Conservation (phyloP, 2,888 invertebrate species). For the Leptinotarsa tumamoca region DNA sequence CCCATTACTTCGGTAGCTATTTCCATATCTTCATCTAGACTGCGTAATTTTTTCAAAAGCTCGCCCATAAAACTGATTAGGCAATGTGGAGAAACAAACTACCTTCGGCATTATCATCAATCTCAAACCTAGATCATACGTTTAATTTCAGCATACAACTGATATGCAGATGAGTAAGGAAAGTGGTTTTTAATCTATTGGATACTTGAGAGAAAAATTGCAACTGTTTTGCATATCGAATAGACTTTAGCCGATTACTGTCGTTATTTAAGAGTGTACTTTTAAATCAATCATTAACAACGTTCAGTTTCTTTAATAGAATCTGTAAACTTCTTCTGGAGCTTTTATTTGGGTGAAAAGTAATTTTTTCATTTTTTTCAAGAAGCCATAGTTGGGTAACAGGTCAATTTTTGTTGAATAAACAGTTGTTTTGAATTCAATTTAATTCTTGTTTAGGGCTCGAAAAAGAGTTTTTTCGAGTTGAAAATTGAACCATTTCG, state of each 20-base stretch:
- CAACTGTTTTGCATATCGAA: constrained; percentile 18
- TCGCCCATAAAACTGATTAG: constrained; percentile 16
- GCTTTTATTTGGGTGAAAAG: background rate
- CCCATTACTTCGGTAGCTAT: background rate
- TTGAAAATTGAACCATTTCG: too few species aligned
- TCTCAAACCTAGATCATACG: constrained; percentile 22
- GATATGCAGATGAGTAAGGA: constrained; percentile 21
- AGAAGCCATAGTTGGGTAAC: too few species aligned
- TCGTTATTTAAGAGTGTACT: background rate
- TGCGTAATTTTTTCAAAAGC: background rate
- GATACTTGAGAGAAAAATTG: constrained; percentile 3
- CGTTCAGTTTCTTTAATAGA: background rate
- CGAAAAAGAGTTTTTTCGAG: too few species aligned
- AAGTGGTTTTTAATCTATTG: constrained; percentile 20
- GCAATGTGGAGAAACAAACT: constrained; percentile 15
- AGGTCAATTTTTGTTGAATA: too few species aligned
- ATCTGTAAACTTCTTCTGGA: background rate
- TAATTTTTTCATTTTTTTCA: too few species aligned
- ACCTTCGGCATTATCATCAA: constrained; percentile 20
- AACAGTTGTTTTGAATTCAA: too few species aligned
- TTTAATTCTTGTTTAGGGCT: too few species aligned
- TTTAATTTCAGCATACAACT: constrained; percentile 18
- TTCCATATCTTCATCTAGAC: constrained; percentile 4
- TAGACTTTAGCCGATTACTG: background rate
- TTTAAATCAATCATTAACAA: background rate